Evolutionary conservation across 2,797 vertebrate species (phyloP).

Genomic region (Rhynchotus rufescens): DNA sequence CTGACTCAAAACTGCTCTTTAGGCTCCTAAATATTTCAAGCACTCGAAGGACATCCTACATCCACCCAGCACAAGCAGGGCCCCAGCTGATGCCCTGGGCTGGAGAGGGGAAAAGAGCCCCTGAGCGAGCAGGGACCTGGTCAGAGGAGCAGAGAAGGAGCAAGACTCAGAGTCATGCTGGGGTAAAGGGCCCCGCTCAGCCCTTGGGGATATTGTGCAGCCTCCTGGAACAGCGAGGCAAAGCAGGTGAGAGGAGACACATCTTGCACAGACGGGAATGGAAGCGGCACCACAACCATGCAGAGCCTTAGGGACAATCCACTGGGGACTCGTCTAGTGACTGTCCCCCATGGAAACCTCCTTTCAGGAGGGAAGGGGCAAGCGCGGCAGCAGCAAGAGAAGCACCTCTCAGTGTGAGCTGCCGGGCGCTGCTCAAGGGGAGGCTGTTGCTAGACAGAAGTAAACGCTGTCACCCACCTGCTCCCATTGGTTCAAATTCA

Average conservation of each 20-base stretch:
- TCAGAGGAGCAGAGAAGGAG: too few species aligned
- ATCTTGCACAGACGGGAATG: background rate
- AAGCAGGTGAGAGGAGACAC: too few species aligned
- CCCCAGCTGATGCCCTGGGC: background rate
- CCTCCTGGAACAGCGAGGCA: background rate
- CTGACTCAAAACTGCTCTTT: background rate
- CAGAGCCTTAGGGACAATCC: background rate
- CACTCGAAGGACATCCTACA: rapidly evolving
- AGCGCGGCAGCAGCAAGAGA: background rate
- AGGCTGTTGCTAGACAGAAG: constrained; percentile 75
- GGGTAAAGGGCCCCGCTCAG: background rate
- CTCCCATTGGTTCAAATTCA: constrained; percentile 67
- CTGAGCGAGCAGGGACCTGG: background rate
- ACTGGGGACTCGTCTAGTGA: background rate
- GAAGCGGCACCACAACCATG: background rate
- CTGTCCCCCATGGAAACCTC: background rate
- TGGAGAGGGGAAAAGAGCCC: background rate
- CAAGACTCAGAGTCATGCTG: background rate
- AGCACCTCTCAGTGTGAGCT: background rate
- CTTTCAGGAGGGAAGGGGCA: background rate
- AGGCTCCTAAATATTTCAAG: background rate
- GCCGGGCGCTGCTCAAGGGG: constrained; percentile 9
- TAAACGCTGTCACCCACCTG: background rate
- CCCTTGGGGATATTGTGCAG: background rate
- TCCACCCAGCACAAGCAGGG: background rate